Evolutionary conservation across 2,888 invertebrate genomes (phyloP), one percentile per base, ranked within the genome.

Genomic region (Oasisia sp.): DNA sequence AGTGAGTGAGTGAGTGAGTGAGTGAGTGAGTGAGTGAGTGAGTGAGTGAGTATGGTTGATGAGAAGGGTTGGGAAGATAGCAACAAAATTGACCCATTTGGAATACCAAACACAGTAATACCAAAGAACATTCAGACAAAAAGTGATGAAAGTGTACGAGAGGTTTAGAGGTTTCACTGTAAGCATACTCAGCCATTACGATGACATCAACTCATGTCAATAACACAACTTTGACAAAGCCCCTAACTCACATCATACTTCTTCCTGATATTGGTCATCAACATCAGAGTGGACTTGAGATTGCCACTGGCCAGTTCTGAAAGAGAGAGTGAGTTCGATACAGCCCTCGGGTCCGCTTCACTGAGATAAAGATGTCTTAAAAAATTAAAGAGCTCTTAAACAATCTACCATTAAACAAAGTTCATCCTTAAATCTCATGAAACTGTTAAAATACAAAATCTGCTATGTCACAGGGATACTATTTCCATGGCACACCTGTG

Each of bases 221-320:
- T 50, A 9, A 12, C 50, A 50, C 50, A 50, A 38, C 90, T 56
- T n/a, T 50, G 91, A 38, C 19, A 74, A 74, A 74, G n/a, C 74
- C 74, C 74, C 27, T 12, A 32, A 93, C 94, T 94, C 93, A 95
- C 95, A 93, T 95, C 94, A 93, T 95, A 95, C 92, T 94, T 94
- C 90, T 94, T 94, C 91, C 95, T 93, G 14, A 95, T 94, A 89
- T 94, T 95, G 89, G 94, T 94, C 91, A 95, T 93, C 90, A 95
- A 93, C 56, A 93, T 91, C 32, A 95, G 93, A 32, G 94, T 94
- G 38, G 94, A 93, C 92, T 94, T 95, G 90, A 95, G 93, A 94
- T 95, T 94, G 4, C 95, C 95, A 94, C 95, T 94, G 89, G 94
- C 95, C 27, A 95, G 93, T 92, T 95, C 95, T 95, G 94, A 50